Percentiles rank a stretch among this genome's conserved stretches.
These are phyloP conservation scores for Hystrix cristata DNA, from an alignment of 2,113 vertebrate species.

Conservation along the genomic window DNA sequence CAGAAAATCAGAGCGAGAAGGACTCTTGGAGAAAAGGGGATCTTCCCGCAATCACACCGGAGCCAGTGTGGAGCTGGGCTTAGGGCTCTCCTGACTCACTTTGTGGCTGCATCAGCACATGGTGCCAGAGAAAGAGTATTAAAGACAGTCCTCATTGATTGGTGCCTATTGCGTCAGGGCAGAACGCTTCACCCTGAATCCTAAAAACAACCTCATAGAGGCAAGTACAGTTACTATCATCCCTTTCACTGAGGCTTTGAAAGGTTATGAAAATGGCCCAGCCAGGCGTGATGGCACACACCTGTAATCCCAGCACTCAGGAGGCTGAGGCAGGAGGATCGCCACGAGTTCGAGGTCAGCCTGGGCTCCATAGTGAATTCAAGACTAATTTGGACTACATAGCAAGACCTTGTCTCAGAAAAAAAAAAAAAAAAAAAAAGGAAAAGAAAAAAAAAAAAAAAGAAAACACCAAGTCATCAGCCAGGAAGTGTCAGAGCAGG, in stretches of 20 bases:
- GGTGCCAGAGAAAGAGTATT: neutral
- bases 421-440: neutral
- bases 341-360: neutral
- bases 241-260: conserved; percentile 23
- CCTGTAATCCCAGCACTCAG: neutral
- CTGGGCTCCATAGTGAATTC: neutral
- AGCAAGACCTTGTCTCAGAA: neutral
- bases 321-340: neutral
- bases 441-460: neutral
- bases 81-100: neutral
- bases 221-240: neutral
- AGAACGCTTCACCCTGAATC: neutral
- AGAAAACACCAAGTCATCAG: neutral
- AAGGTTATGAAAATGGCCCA: neutral
- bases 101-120: accelerated
- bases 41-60: neutral
- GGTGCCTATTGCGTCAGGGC: neutral
- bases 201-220: neutral
- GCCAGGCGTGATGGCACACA: neutral
- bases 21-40: neutral
- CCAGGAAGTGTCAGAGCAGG: neutral
- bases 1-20: neutral
- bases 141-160: neutral
- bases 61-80: neutral
- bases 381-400: neutral